Base-by-base conservation (phyloP, 2,888 invertebrate species). In the Pharmacophagus antenor region DNA sequence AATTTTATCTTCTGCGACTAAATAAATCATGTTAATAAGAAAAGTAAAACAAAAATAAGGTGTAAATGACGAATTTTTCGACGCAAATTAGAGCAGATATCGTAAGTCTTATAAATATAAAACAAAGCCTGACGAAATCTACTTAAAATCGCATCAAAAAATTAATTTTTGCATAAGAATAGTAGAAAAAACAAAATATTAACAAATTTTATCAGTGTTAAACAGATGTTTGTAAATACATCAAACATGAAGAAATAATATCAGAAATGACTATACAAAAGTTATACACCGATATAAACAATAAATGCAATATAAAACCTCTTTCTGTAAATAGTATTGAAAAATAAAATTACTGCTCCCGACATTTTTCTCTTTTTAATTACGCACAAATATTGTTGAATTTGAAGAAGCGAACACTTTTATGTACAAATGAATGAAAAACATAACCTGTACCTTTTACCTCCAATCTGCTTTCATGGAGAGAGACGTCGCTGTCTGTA, bases 71-170 rank as follows among this genome's bases (percentile, higher is more conserved):
- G 41, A 25, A 56, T 8, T 21, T 18, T 58, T 59, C 51, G 22
- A 41, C 56, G 58, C 53, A 54, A 53, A 62, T 58, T 53, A 20
- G 64, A 71, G 65, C 58, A 72, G 69, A 65, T 20, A 47, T 31
- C 61, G 56, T 49, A 20, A 62, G 62, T 59, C 65, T 70, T 67
- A 62, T 37, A 49, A 27, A 37, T 41, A 21, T 23, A 17, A 58
- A 63, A 60, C 41, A 61, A 68, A 71, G 68, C 62, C 66, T 68
- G 59, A 70, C 62, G 63, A 61, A 57, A 67, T 67, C 71, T 69
- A 69, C 70, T 70, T 70, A 66, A 46, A 46, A 15, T 48, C 61
- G 60, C 56, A 53, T 25, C 18, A 56, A 63, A 56, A 61, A 42
- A 17, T 31, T 10, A 1, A 12, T 3, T 15, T 31, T 12, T 31